These are phyloP conservation scores for Trachythela sp. DNA, from an alignment of 64 coral and sea anemone genomes.

Conservation along the genomic window DNA sequence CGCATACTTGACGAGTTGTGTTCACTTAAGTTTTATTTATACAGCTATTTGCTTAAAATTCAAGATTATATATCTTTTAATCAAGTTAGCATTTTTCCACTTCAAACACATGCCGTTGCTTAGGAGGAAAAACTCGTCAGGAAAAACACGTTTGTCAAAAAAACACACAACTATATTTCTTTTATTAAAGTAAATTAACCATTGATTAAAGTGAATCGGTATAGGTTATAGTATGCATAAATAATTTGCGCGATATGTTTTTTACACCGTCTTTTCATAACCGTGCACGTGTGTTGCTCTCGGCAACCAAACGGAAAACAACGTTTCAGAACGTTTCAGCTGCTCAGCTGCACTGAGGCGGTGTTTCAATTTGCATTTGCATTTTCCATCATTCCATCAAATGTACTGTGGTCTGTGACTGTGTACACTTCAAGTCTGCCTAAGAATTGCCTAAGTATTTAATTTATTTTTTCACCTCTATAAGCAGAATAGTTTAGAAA, in stretches of 20 bases:
- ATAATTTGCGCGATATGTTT: not conserved
- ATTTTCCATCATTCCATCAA: too few species aligned
- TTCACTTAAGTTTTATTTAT: not conserved
- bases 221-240: not conserved
- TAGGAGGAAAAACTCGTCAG: not conserved
- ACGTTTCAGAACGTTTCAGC: not conserved
- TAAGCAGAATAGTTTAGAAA: too few species aligned
- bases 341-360: not conserved
- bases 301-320: not conserved
- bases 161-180: not conserved
- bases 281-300: not conserved
- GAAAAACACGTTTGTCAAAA: not conserved
- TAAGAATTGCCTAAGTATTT: too few species aligned
- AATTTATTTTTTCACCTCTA: too few species aligned
- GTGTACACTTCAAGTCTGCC: too few species aligned
- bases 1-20: not conserved
- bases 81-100: not conserved
- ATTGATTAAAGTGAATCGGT: not conserved
- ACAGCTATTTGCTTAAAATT: conserved; percentile 1
- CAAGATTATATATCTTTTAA: not conserved
- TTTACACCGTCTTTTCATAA: not conserved
- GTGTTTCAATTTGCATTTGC: too few species aligned
- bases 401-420: too few species aligned
- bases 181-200: not conserved
- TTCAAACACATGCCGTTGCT: not conserved